A percentile compares a stretch with the other conserved stretches of the same genome.
Evolutionary conservation across 2,113 vertebrate genomes (phyloP).

Genomic region (Pardalotus punctatus): DNA sequence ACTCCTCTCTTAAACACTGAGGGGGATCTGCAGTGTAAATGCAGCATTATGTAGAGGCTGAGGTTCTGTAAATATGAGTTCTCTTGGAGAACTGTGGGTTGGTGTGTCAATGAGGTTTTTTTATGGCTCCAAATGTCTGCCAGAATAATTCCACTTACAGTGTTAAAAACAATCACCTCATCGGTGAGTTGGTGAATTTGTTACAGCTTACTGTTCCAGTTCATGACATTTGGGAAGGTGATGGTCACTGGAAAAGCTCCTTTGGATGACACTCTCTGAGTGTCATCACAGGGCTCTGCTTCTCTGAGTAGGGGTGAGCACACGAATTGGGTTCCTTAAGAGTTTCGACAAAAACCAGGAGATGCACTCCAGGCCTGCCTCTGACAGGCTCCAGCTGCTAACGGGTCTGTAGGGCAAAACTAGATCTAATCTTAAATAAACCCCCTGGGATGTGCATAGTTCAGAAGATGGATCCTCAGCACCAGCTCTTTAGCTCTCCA

Average conservation of each 20-base stretch:
- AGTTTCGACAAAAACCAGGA: not conserved
- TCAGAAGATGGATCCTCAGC: not conserved
- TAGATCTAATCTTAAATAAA: not conserved
- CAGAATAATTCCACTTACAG: not conserved
- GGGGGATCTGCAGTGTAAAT: not conserved
- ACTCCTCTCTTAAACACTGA: not conserved
- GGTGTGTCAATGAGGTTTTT: not conserved
- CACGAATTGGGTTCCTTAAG: not conserved
- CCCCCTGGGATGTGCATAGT: not conserved
- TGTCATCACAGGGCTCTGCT: not conserved
- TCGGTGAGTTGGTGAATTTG: not conserved
- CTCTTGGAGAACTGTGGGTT: not conserved
- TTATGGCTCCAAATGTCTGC: not conserved
- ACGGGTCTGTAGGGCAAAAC: not conserved
- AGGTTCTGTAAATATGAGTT: not conserved
- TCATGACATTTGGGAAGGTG: not conserved
- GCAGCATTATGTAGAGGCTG: not conserved
- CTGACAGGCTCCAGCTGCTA: not conserved
- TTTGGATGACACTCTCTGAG: not conserved
- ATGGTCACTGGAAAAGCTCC: not conserved
- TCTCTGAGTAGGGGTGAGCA: not conserved
- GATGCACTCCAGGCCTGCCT: not conserved
- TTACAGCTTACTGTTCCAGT: not conserved
- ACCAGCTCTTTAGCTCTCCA: not conserved
- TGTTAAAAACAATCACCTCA: not conserved